phyloP scores from a whole-genome alignment of 2,113 vertebrate species.

The Menidia beryllina region DNA sequence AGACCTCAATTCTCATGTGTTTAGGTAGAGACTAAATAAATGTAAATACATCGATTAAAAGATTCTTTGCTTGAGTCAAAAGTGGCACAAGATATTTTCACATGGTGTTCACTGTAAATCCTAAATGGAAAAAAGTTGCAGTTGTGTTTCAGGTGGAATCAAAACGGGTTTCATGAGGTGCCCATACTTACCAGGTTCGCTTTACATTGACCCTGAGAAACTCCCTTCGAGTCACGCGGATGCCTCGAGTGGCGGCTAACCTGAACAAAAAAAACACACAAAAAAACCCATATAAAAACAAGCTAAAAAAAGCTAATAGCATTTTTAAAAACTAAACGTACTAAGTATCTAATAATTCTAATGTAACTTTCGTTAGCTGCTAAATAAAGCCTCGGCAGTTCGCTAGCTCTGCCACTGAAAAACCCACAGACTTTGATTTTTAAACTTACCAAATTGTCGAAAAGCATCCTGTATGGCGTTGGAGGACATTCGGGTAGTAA shows the following conservation, averaged over 20 bases:
- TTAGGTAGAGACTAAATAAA: neutral
- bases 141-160: no score
- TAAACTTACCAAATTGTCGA: slow-evolving; percentile 85
- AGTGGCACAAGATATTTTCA: no score
- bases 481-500: slow-evolving; percentile 87
- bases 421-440: neutral
- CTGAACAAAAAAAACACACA: slow-evolving; percentile 75
- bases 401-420: neutral
- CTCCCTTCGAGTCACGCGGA: slow-evolving; percentile 81
- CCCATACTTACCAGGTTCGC: slow-evolving; percentile 80
- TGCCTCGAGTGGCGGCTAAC: slow-evolving; percentile 85
- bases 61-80: no score
- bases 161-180: neutral
- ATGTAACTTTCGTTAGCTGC: no score
- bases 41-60: no score
- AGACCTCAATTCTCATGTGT: neutral
- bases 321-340: neutral
- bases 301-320: no score
- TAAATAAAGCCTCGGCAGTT: neutral
- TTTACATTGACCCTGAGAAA: slow-evolving; percentile 84
- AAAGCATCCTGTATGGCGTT: slow-evolving; percentile 85
- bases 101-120: no score
- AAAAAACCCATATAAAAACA: no score
- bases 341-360: neutral
- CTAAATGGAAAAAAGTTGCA: neutral